A percentile compares a stretch with the other conserved stretches of the same genome.
phyloP scores from a whole-genome alignment of 2,113 vertebrate genomes.

The Calidris pygmaea region DNA sequence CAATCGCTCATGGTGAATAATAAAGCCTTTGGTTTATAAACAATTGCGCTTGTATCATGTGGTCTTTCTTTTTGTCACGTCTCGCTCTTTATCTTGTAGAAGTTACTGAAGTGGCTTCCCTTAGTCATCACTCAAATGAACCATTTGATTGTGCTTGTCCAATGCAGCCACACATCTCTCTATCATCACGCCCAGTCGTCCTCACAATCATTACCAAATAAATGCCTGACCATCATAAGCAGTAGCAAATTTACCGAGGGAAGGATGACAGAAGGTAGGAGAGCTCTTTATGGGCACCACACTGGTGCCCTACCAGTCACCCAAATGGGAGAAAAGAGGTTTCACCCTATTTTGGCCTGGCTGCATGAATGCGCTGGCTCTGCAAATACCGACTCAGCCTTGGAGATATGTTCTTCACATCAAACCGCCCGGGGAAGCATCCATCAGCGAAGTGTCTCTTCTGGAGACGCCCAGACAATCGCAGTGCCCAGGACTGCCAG shows the following conservation, averaged over 20 bases:
- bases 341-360: neutral
- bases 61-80: neutral
- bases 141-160: neutral
- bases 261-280: neutral
- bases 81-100: neutral
- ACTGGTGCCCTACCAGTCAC: fast-evolving
- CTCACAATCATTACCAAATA: neutral
- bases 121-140: neutral
- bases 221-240: neutral
- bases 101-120: neutral
- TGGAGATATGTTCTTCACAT: neutral
- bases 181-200: neutral
- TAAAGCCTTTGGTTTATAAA: neutral
- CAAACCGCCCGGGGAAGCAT: fast-evolving
- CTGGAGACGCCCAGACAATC: neutral
- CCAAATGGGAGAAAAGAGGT: neutral
- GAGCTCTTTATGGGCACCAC: neutral
- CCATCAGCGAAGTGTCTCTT: neutral
- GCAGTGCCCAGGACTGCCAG: neutral
- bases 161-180: neutral
- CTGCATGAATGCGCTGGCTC: neutral
- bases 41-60: neutral
- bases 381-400: neutral
- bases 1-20: fast-evolving
- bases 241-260: neutral